phyloP scores from a whole-genome alignment of 53 echinoderm and acorn worm species.

The Pentamera pediparva region DNA sequence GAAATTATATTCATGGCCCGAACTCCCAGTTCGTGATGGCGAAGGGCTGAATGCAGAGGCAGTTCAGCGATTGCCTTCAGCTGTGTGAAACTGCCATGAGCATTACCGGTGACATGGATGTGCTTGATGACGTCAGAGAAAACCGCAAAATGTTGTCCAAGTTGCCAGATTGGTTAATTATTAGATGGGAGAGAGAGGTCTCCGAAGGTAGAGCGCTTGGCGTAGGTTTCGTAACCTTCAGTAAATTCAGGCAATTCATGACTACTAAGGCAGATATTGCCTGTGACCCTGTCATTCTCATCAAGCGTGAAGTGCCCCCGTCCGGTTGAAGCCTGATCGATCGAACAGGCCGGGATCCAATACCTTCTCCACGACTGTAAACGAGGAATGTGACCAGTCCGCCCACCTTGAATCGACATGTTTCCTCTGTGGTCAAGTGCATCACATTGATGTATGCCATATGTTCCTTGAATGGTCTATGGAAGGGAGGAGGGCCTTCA shows the following conservation, averaged over 20 bases:
- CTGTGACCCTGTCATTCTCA: background rate
- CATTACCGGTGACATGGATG: no score
- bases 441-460: no score
- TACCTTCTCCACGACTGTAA: background rate
- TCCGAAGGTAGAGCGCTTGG: background rate
- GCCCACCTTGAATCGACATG: background rate
- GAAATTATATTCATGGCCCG: conserved; percentile 25
- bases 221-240: background rate
- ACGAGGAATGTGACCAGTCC: background rate
- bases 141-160: background rate
- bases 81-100: conserved; percentile 40
- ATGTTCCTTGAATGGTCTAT: no score
- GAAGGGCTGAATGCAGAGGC: conserved; percentile 3
- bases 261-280: background rate
- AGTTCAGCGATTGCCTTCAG: conserved; percentile 24
- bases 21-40: conserved; percentile 16
- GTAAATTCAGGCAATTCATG: background rate
- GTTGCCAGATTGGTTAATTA: background rate
- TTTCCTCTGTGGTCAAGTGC: background rate
- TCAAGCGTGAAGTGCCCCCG: background rate
- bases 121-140: background rate
- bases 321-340: background rate
- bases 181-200: background rate
- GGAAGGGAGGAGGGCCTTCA: background rate
- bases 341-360: background rate